phyloP scores from a whole-genome alignment of 2,113 vertebrate genomes.

The Manacus vitellinus region DNA sequence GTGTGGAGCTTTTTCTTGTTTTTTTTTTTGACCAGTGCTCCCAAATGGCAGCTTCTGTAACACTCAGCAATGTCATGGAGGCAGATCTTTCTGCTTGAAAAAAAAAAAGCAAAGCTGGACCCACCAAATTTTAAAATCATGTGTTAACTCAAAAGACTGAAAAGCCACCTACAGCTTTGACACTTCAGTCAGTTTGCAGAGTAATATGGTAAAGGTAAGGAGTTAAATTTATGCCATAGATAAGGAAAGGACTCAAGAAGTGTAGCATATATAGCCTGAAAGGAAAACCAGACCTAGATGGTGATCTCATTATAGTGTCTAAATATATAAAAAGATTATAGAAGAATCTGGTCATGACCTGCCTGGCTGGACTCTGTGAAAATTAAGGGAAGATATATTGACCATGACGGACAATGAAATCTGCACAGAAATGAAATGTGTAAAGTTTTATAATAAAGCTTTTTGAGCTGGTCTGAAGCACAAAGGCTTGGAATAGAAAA shows the following conservation, averaged over 20 bases:
- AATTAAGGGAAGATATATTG: slow-evolving; percentile 40
- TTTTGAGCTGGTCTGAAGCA: not conserved
- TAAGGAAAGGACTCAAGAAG: not conserved
- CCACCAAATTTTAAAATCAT: not conserved
- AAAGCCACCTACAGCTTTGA: not conserved
- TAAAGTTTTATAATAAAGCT: not conserved
- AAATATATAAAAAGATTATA: slow-evolving; percentile 46
- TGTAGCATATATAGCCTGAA: slow-evolving; percentile 10
- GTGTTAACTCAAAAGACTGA: not conserved
- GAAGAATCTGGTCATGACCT: slow-evolving; percentile 44
- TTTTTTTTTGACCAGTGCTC: not conserved
- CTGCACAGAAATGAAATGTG: not conserved
- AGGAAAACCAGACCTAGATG: not conserved
- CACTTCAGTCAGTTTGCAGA: not conserved
- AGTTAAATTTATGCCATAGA: not conserved
- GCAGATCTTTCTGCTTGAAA: not conserved
- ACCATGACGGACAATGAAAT: slow-evolving; percentile 40
- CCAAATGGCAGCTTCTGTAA: not conserved
- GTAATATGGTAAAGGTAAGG: not conserved
- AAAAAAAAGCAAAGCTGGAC: not conserved
- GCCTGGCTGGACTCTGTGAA: slow-evolving; percentile 35
- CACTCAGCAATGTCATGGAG: not conserved
- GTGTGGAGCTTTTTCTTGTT: no score
- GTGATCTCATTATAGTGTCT: slow-evolving; percentile 41
- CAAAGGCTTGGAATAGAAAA: not conserved